Percentiles rank a stretch among this genome's conserved stretches.
These are phyloP conservation scores for Neomorphus geoffroyi DNA, from an alignment of 2,797 vertebrate genomes.

Conservation along the genomic window DNA sequence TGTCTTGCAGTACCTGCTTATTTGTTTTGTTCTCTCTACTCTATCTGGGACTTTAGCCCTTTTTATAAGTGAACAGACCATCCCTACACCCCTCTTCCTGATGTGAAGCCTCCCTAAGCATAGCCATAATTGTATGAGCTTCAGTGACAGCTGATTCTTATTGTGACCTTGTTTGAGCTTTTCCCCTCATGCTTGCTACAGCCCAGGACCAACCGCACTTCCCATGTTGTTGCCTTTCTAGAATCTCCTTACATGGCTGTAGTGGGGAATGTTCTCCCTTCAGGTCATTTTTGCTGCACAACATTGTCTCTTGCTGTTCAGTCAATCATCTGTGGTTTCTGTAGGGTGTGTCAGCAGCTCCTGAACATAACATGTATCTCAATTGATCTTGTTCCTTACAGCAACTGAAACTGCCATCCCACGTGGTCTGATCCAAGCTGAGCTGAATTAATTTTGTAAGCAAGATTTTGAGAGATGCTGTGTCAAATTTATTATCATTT, in stretches of 20 bases:
- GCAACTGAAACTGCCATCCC: not conserved
- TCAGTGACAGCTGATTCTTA: not conserved
- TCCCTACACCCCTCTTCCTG: not conserved
- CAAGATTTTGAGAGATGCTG: slow-evolving; percentile 16
- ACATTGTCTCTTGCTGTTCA: not conserved
- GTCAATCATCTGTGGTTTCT: not conserved
- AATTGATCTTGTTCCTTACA: not conserved
- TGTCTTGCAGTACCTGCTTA: not conserved
- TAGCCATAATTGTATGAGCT: not conserved
- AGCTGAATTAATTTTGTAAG: slow-evolving; percentile 36
- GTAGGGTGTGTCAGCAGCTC: not conserved
- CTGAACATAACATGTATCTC: not conserved
- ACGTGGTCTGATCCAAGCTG: not conserved
- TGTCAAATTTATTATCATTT: slow-evolving; percentile 48
- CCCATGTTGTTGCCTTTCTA: not conserved
- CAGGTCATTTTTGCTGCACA: not conserved
- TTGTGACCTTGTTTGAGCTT: not conserved
- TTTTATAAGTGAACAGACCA: not conserved
- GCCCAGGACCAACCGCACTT: not conserved
- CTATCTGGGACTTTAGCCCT: not conserved
- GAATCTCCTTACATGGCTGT: not conserved
- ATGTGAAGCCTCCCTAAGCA: not conserved
- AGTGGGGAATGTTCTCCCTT: not conserved
- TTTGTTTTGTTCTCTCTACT: not conserved
- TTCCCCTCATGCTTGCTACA: accelerated